These are phyloP conservation scores for Desoria tigrina DNA, from an alignment of 2,888 invertebrate species.

Conservation along the genomic window DNA sequence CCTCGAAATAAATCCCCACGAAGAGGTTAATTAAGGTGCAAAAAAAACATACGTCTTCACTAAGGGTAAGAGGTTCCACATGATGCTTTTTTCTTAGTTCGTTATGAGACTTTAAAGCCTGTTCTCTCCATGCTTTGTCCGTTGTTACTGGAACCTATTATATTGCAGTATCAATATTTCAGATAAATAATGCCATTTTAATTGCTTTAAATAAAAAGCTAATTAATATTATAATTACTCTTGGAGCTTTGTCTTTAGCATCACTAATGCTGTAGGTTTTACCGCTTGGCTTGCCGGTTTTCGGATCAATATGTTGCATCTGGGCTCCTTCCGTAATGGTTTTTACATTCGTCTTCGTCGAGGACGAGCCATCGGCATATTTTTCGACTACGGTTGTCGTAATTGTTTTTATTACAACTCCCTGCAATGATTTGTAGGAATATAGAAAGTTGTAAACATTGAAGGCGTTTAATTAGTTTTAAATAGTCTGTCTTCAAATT, in stretches of 20 bases:
- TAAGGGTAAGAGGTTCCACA: constrained; percentile 33
- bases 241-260: constrained; percentile 40
- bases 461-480: background rate
- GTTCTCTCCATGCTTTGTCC: constrained; percentile 40
- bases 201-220: constrained; percentile 3
- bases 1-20: no score
- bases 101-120: constrained; percentile 46
- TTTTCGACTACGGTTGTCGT: constrained; percentile 50
- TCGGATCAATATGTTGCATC: constrained; percentile 37
- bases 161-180: background rate
- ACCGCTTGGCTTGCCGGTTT: constrained; percentile 43
- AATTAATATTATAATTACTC: constrained; percentile 37
- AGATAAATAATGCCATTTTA: background rate
- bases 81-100: constrained; percentile 41
- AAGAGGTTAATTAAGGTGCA: no score
- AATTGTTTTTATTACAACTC: constrained; percentile 47
- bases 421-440: constrained; percentile 29
- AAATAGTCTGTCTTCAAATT: background rate
- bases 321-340: constrained; percentile 50
- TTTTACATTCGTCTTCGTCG: constrained; percentile 45
- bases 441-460: background rate
- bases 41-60: constrained; percentile 42
- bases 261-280: constrained; percentile 41
- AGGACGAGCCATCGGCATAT: constrained; percentile 46
- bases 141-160: constrained; percentile 39